Conservation (phyloP, 2,113 vertebrate species). For the Hystrix brachyura region DNA sequence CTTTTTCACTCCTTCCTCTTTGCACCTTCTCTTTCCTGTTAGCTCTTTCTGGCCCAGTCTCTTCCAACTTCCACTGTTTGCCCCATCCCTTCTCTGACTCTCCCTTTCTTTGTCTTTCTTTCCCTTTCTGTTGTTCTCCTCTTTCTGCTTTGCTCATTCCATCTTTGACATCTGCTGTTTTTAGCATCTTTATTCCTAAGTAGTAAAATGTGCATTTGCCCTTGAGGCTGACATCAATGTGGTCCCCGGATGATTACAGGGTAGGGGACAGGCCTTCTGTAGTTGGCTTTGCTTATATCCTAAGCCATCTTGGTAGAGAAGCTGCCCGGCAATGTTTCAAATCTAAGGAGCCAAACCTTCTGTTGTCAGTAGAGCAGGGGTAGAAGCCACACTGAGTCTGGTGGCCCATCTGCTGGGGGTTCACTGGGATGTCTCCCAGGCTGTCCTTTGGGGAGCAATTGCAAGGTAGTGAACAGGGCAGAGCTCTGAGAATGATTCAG, state of each 20-base stretch:
- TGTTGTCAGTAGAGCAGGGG: conserved; percentile 50
- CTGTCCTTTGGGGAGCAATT: not conserved
- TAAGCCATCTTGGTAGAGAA: conserved; percentile 26
- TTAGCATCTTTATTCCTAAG: not conserved
- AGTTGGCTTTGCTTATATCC: conserved; percentile 60
- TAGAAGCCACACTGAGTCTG: not conserved
- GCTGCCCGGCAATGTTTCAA: not conserved
- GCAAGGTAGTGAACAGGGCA: not conserved
- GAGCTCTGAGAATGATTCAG: not conserved
- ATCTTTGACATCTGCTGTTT: conserved; percentile 25
- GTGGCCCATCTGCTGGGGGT: not conserved
- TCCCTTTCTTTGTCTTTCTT: not conserved
- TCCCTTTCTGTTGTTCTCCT: not conserved
- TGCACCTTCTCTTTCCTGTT: not conserved
- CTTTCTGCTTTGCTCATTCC: not conserved
- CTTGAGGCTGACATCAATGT: conserved; percentile 28
- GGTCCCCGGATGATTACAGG: not conserved
- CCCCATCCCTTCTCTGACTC: not conserved
- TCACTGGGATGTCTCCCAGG: not conserved
- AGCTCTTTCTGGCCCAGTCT: not conserved
- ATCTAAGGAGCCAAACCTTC: conserved; percentile 43
- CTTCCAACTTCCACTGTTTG: too few relatives aligned
- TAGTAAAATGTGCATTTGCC: not conserved
- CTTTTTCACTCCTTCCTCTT: too few relatives aligned
- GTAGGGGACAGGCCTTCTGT: not conserved